Conservation (phyloP, 2,113 vertebrate species). For the Lipophrys pholis region DNA sequence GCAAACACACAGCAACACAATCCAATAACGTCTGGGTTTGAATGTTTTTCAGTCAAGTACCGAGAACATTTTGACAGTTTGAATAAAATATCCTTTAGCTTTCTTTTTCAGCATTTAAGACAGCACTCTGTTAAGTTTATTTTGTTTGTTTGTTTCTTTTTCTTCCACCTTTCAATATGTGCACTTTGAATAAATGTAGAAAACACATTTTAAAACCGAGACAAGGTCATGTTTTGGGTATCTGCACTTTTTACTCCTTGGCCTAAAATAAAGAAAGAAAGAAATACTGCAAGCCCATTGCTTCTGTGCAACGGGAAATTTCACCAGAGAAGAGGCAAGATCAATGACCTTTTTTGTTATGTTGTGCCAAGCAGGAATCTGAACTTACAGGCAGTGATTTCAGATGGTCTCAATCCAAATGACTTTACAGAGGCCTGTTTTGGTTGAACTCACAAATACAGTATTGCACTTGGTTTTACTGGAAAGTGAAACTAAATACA, state of each 20-base stretch:
- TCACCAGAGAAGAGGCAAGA: conserved; percentile 30
- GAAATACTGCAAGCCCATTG: conserved; percentile 15
- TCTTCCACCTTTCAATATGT: neutral
- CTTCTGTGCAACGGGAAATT: conserved; percentile 39
- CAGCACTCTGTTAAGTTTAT: neutral
- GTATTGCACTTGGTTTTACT: neutral
- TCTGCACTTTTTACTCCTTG: conserved; percentile 12
- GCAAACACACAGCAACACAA: conserved; percentile 2
- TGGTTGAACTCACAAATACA: neutral
- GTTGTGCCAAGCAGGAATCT: conserved; percentile 28
- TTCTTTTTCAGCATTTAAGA: conserved; percentile 2
- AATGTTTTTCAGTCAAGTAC: neutral
- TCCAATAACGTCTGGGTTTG: neutral
- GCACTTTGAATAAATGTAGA: conserved; percentile 15
- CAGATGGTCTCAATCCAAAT: conserved; percentile 3
- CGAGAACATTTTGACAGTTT: conserved; percentile 2
- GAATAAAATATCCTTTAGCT: neutral
- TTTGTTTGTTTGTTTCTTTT: neutral
- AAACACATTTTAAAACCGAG: conserved; percentile 14
- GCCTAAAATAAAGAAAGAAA: neutral
- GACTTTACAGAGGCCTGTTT: neutral
- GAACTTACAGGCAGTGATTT: conserved; percentile 29
- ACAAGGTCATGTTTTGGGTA: conserved; percentile 33
- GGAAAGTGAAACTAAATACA: neutral
- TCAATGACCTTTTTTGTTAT: conserved; percentile 41